A percentile compares a stretch with the other conserved stretches of the same genome.
phyloP scores from a whole-genome alignment of 2,797 vertebrate genomes.

The Rhadinocentrus ornatus region DNA sequence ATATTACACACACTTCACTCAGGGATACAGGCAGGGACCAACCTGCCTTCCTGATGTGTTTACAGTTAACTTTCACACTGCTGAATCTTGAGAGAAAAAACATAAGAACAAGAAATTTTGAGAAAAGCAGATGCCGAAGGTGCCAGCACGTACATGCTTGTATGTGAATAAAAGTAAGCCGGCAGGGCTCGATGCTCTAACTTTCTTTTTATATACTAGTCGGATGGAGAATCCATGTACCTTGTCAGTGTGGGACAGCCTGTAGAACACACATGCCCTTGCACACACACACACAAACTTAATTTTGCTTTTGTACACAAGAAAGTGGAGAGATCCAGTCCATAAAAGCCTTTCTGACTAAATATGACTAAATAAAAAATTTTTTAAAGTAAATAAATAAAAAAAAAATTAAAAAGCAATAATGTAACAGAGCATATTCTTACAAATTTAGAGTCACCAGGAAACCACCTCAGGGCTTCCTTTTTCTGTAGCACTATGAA shows the following conservation, averaged over 20 bases:
- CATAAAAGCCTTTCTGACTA: conserved; percentile 27
- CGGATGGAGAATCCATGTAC: conserved; percentile 77
- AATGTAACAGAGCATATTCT: too few species aligned
- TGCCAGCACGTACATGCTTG: background rate
- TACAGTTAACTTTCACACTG: conserved; percentile 43
- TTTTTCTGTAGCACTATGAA: background rate
- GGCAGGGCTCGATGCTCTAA: conserved; percentile 46
- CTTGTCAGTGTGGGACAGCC: conserved; percentile 59
- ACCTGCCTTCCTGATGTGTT: conserved; percentile 6
- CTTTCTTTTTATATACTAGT: conserved; percentile 64
- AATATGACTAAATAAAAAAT: too few species aligned
- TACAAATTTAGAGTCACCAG: too few species aligned
- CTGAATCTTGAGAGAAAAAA: conserved; percentile 9
- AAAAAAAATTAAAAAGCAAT: too few species aligned
- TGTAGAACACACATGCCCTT: conserved; percentile 20
- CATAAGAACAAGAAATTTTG: background rate
- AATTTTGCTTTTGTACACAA: conserved; percentile 22
- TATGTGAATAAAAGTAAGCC: conserved; percentile 40
- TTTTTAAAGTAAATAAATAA: too few species aligned
- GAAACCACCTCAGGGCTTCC: background rate
- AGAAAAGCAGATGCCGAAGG: conserved; percentile 1
- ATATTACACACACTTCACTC: conserved; percentile 51
- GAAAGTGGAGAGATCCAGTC: conserved; percentile 22
- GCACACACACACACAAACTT: conserved; percentile 5
- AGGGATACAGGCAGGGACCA: conserved; percentile 23